Evolutionary conservation across 2,888 invertebrate species (phyloP), one percentile per base, ranked within the genome.

Genomic region (Conistra vaccinii): DNA sequence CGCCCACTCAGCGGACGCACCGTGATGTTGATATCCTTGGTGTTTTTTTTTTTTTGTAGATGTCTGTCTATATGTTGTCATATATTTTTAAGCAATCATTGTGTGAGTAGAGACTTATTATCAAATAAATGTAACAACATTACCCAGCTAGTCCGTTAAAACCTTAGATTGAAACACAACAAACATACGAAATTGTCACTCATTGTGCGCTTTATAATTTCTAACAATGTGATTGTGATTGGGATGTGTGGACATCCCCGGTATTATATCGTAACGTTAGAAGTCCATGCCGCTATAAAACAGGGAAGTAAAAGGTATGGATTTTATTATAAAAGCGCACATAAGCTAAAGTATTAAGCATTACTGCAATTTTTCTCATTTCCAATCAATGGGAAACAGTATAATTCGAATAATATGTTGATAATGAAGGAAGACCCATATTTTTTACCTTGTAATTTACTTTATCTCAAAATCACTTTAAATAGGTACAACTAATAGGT

Each of bases 1-100:
- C 95, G 95, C 95, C 95, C 90, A 94, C 94, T 95, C 93, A 91
- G 87, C 78, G 75, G 81, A 81, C 82, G 69, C 61, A 48, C 32
- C 63, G 61, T 78, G 72, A 70, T 68, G 35, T 65, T 82, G 68
- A 83, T 83, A 75, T 71, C 55, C 65, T 69, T 67, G 73, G 62
- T 23, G 32, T 26, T 10, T 72, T 66, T 69, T 80, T 77, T n/a
- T 69, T 60, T 58, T 55, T 69, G 51, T 35, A 48, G 20, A 42
- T 29, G 1, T 55, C 26, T 55, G 17, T 57, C 29, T 57, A 17
- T 20, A 57, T 3, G 17, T 29, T 17, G 17, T 29, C 29, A 1
- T 29, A 29, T 55, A 55, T 26, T 55, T 55, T 17, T 55, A 17
- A 17, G 17, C 1, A 17, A 26, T 55, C 0, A 17, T 55, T 26